These are phyloP conservation scores for Leptinotarsa haldemani DNA, from an alignment of 2,888 invertebrate species.

Conservation along the genomic window DNA sequence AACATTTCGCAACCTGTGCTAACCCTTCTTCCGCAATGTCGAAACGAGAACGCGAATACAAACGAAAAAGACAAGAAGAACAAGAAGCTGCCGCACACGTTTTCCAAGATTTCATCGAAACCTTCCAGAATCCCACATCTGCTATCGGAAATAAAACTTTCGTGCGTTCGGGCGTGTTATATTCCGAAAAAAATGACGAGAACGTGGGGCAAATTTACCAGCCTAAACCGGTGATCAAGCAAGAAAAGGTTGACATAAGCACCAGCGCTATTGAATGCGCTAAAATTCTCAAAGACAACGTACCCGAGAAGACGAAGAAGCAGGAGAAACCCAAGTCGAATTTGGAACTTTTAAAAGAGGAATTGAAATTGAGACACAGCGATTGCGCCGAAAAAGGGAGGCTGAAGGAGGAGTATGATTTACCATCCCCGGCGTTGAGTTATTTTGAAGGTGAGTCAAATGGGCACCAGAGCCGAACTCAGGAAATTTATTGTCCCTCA, in stretches of 20 bases:
- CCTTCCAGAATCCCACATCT: constrained; percentile 78
- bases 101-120: constrained; percentile 95
- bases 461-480: background rate
- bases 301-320: constrained; percentile 71
- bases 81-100: constrained; percentile 89
- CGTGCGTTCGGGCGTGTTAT: constrained; percentile 90
- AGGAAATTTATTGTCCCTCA: too few species aligned
- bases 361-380: constrained; percentile 92
- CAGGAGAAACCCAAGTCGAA: constrained; percentile 94
- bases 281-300: constrained; percentile 71
- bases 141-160: constrained; percentile 75
- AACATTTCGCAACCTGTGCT: constrained; percentile 18
- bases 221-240: constrained; percentile 80
- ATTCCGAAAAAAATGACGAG: constrained; percentile 85
- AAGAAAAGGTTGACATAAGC: constrained; percentile 63
- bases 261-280: constrained; percentile 77
- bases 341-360: constrained; percentile 96
- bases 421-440: constrained; percentile 63
- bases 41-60: constrained; percentile 42
- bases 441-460: constrained; percentile 77
- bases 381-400: constrained; percentile 82
- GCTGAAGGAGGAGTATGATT: constrained; percentile 46
- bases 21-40: constrained; percentile 18
- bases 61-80: constrained; percentile 74
- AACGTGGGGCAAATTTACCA: constrained; percentile 89